phyloP scores from a whole-genome alignment of 2,888 invertebrate species.

The Lasioglossum figueresi region DNA sequence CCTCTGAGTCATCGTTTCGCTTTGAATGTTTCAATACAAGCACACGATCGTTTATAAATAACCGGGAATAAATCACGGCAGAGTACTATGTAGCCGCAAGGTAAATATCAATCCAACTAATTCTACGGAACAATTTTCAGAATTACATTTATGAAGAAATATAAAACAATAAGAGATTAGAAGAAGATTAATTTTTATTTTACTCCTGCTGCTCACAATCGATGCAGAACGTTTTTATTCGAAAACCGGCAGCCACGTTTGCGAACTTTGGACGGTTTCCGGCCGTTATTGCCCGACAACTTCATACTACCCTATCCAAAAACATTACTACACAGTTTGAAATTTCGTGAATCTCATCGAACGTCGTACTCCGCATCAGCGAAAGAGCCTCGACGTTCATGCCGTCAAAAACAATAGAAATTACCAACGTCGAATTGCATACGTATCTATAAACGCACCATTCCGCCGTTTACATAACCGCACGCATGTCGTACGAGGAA shows the following conservation, averaged over 20 bases:
- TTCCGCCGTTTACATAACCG: conserved; percentile 26
- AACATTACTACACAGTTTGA: background rate
- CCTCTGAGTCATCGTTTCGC: background rate
- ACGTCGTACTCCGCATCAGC: background rate
- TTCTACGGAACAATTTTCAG: background rate
- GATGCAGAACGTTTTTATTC: too few relatives aligned
- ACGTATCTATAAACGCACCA: background rate
- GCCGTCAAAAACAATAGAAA: background rate
- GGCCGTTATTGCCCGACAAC: background rate
- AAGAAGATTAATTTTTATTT: too few relatives aligned
- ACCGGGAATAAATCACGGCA: background rate
- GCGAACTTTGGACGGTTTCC: background rate
- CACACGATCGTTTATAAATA: background rate
- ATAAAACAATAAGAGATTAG: too few relatives aligned
- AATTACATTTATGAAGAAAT: too few relatives aligned
- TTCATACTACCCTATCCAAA: background rate
- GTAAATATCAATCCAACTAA: too few relatives aligned
- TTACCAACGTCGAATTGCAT: background rate
- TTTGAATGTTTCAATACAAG: background rate
- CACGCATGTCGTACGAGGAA: background rate
- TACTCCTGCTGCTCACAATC: too few relatives aligned
- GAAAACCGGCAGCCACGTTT: background rate
- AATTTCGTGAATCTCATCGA: too few relatives aligned
- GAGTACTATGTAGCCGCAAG: background rate
- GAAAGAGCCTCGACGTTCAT: background rate